Evolutionary conservation across 1,140 invertebrate genomes (phyloP), one percentile per base, ranked within the genome.

Genomic region (Drosophila pruinosa): DNA sequence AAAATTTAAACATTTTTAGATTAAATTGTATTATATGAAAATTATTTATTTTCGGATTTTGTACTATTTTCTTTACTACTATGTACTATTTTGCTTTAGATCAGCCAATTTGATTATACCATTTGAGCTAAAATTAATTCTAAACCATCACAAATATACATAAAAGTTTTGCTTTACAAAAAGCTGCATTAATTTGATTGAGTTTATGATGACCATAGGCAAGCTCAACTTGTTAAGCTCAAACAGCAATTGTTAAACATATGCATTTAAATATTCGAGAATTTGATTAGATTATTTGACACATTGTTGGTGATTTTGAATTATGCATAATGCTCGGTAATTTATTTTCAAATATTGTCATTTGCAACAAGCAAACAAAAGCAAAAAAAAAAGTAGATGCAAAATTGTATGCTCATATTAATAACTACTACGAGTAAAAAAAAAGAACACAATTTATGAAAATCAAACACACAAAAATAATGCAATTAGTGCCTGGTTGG

Each of bases 381-480:
- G 10, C 26, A 28, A 28, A 1, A 43, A 43, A 8, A 47, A 28
- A 41, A 26, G 19, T 8, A 17, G 15, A 43, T 45, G 28, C 14
- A 10, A 15, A n/a, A n/a, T n/a, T n/a, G n/a, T n/a, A 12, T 7
- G n/a, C 47, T 15, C 22, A 15, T 19, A 31, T 22, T 36, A 38
- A 12, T 22, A n/a, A n/a, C n/a, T n/a, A 8, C 31, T 15, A 38
- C 21, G 50, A 22, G 31, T 53, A 3, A 12, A 53, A 53, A 38
- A 80, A 64, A 83, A 62, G 74, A n/a, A n/a, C 45, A 48, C 69
- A 82, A 83, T 78, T 82, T 59, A 83, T 78, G 56, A 68, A 82
- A 83, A 82, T 82, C 70, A 82, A 83, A 79, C 63, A 68, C 61
- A 75, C 72, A 85, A 68, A 85, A 86, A 76, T 83, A 83, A 85